Evolutionary conservation across 2,113 vertebrate genomes (phyloP), one percentile per base, ranked within the genome.

Genomic region (Perca fluviatilis): DNA sequence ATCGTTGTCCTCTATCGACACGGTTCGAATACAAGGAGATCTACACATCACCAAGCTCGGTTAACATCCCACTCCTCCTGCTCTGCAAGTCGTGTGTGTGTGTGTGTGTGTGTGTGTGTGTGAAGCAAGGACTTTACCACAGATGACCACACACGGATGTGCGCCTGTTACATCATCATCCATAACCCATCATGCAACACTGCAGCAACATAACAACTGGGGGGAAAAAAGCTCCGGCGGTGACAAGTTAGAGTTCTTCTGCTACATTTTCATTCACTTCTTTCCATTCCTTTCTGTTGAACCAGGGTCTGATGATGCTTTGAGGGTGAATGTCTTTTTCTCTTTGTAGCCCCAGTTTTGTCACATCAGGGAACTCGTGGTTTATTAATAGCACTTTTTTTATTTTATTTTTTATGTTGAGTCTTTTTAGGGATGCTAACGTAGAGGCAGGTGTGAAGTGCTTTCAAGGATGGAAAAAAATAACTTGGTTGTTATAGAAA

Each of bases 31-130:
- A 95, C 96, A 96, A 0, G 98, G 98, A 88, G 97, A 98, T 83
- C 96, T 99, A 89, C 97, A 98, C 87, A 97, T 99, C 94, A 99
- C 98, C 77, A 99, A 99, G 94, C 97, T 99, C 25, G 98, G 98
- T 90, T 99, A 96, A 97, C 68, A 2, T 36, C 66, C 18, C 25
- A 1, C 53, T 5, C 16, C 13, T 72, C 67, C 80, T 15, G 19
- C 62, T 63, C 69, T 5, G 62, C 43, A 21, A 74, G 58, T 67
- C 30, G 21, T 58, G 86, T 86, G 73, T 56, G 75, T 27, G 27
- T 27, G 27, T 27, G 27, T 27, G 27, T 27, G 27, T 27, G 27
- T 27, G 27, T 27, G 27, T 27, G 27, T 27, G 27, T 86, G 73
- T 56, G 75, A 83, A 72, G 79, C 79, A 87, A 79, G 84, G 87